These are phyloP conservation scores for Phyllostomus hastatus DNA, from an alignment of 2,113 vertebrate species.

Conservation along the genomic window DNA sequence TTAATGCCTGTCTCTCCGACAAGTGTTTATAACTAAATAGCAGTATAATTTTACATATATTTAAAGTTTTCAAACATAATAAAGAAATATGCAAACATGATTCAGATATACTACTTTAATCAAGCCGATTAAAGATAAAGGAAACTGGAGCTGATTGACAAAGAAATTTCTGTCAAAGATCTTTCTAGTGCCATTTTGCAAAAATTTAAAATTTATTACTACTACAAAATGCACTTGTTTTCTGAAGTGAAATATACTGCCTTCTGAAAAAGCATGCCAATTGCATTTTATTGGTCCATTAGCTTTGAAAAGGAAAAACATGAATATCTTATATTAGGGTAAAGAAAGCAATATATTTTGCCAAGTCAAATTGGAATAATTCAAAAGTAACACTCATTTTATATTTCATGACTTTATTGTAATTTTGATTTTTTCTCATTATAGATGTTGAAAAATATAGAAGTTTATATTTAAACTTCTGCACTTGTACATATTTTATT, in stretches of 20 bases:
- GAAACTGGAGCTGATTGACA: neutral
- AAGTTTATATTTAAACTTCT: neutral
- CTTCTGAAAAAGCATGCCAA: neutral
- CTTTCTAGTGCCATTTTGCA: neutral
- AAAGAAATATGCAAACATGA: conserved; percentile 27
- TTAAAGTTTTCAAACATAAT: conserved; percentile 29
- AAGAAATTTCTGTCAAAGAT: neutral
- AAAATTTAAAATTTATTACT: neutral
- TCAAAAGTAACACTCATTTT: conserved; percentile 23
- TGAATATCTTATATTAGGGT: neutral
- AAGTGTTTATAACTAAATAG: neutral
- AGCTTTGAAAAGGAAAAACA: neutral
- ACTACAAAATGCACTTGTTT: conserved; percentile 7
- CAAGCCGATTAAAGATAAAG: neutral
- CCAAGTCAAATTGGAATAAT: conserved; percentile 41
- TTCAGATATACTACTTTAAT: conserved; percentile 4
- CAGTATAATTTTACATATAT: conserved; percentile 18
- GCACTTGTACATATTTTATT: neutral
- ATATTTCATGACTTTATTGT: neutral
- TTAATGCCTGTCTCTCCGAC: neutral
- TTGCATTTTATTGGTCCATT: conserved; percentile 14
- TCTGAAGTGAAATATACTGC: neutral
- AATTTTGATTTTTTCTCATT: neutral
- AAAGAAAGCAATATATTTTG: conserved; percentile 52
- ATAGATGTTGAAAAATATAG: neutral